Conservation (phyloP, 2,113 vertebrate species). For the Zingel zingel region DNA sequence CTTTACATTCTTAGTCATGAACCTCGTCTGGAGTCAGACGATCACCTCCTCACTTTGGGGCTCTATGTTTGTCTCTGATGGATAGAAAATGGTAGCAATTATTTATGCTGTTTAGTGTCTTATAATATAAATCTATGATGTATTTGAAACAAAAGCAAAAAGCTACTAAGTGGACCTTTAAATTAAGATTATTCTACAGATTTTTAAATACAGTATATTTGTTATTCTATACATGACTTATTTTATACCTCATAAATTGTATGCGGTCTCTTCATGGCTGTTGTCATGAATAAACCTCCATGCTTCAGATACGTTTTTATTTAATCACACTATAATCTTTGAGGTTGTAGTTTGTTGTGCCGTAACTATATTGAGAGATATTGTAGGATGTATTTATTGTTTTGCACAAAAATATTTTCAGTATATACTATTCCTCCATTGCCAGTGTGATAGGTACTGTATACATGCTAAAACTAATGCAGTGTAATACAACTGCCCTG, state of each 20-base stretch:
- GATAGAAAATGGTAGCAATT: not conserved
- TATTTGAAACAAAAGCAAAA: not conserved
- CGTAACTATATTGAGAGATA: not conserved
- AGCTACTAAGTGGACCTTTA: not conserved
- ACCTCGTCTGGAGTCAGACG: conserved; percentile 41
- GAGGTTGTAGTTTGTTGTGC: not conserved
- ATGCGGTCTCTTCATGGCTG: not conserved
- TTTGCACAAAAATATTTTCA: not conserved
- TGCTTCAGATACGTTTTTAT: not conserved
- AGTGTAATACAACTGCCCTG: no score
- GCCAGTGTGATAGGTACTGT: not conserved
- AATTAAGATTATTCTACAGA: not conserved
- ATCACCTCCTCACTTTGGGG: conserved; percentile 12
- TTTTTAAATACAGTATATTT: not conserved
- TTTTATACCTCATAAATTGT: not conserved
- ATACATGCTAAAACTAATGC: no score
- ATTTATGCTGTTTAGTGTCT: not conserved
- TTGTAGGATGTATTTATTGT: not conserved
- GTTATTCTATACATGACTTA: not conserved
- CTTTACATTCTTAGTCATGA: not conserved
- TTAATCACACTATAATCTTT: not conserved
- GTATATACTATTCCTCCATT: not conserved
- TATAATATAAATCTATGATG: not conserved
- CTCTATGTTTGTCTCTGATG: conserved; percentile 16
- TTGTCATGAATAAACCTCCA: not conserved